phyloP scores from a whole-genome alignment of 2,888 invertebrate genomes.

The Eilema griseolum region DNA sequence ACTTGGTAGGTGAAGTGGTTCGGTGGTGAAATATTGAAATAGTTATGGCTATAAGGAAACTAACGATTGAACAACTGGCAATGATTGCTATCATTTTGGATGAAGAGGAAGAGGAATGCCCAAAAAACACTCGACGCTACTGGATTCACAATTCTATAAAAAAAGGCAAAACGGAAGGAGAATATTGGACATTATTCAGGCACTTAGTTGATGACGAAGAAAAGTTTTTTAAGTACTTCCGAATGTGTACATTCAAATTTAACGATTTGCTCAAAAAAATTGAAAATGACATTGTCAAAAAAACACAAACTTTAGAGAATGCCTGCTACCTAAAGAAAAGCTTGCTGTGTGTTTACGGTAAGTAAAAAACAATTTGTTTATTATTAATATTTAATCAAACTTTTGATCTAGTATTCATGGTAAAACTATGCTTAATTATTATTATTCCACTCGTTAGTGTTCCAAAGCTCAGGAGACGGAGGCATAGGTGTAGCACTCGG shows the following conservation, averaged over 20 bases:
- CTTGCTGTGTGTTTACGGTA: constrained; percentile 31
- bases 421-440: constrained; percentile 3
- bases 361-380: constrained; percentile 30
- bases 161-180: constrained; percentile 34
- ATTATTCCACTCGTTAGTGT: constrained; percentile 29
- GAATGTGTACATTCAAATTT: constrained; percentile 25
- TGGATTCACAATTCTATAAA: constrained; percentile 34
- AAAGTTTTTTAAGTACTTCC: constrained; percentile 21
- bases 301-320: constrained; percentile 32
- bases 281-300: constrained; percentile 28
- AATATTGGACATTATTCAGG: constrained; percentile 37
- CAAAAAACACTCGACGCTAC: constrained; percentile 21
- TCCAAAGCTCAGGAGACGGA: constrained; percentile 26
- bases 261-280: constrained; percentile 28
- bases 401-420: constrained; percentile 8
- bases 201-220: constrained; percentile 33
- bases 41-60: constrained; percentile 10
- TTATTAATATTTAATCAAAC: constrained; percentile 13
- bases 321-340: constrained; percentile 31
- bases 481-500: constrained; percentile 29
- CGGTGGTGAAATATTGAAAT: constrained; percentile 5
- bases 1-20: too few species aligned
- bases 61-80: constrained; percentile 16
- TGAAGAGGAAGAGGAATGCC: too few species aligned
- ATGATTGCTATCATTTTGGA: constrained; percentile 20